These are phyloP conservation scores for Catocala nupta DNA, from an alignment of 2,888 invertebrate genomes.

Conservation along the genomic window DNA sequence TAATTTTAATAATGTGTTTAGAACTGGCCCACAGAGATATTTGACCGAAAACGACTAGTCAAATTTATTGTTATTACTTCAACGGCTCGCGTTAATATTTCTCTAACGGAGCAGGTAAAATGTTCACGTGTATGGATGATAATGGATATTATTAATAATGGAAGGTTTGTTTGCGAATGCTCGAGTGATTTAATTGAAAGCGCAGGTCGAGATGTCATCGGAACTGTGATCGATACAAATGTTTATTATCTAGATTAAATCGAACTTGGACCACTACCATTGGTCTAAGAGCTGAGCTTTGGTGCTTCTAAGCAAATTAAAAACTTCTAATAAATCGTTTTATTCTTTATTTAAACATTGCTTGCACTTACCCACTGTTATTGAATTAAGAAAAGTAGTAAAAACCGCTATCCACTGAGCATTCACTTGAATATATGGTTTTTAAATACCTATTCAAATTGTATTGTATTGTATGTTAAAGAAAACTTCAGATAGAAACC, in stretches of 20 bases:
- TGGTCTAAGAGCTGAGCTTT: conserved; percentile 10
- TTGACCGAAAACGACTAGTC: conserved; percentile 32
- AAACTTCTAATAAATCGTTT: too few species aligned
- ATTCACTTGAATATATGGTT: too few species aligned
- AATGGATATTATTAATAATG: conserved; percentile 6
- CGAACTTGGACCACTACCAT: conserved; percentile 47
- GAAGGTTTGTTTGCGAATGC: conserved; percentile 18
- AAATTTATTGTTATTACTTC: conserved; percentile 47
- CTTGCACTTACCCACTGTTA: too few species aligned
- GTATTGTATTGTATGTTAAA: too few species aligned
- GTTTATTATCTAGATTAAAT: conserved; percentile 57
- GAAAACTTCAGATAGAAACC: too few species aligned
- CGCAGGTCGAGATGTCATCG: conserved; percentile 55
- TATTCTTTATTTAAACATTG: too few species aligned
- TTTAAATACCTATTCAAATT: too few species aligned
- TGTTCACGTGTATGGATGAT: background rate
- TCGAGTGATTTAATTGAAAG: conserved; percentile 29
- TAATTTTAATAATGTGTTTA: conserved; percentile 48
- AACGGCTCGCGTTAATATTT: conserved; percentile 25
- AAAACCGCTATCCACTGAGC: too few species aligned
- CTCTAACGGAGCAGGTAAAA: conserved; percentile 18
- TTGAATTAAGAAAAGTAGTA: too few species aligned
- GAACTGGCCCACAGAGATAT: conserved; percentile 35
- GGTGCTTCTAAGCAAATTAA: too few species aligned
- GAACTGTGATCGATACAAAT: conserved; percentile 60